Evolutionary conservation across 2,113 vertebrate species (phyloP), one percentile per base, ranked within the genome.

Genomic region (Otolemur garnettii): DNA sequence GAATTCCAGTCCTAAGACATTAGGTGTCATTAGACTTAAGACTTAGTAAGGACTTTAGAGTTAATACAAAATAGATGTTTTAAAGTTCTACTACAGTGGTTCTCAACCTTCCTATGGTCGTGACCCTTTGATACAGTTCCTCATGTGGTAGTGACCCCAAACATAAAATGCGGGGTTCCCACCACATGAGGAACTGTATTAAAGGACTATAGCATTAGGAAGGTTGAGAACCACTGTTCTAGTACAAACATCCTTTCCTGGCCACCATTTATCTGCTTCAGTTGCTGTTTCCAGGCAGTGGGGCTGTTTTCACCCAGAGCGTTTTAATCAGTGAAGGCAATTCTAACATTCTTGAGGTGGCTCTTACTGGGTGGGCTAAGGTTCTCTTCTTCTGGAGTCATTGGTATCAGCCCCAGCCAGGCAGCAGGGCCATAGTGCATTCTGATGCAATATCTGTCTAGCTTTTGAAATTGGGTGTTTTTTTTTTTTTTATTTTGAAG

Each of bases 401-500:
- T 1, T 17, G 57, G 21, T 66, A n/a, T 71, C 24, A 45, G 53
- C 4, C 13, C 7, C 33, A 62, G 19, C 21, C 38, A 26, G 38
- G 13, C 45, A 72, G 60, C 13, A 77, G 30, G 59, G 12, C 38
- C 64, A 72, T 10, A 3, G 4, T 91, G 13, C 17, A 57, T 19
- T 81, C 66, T 38, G 69, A n/a, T 28, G 75, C 7, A 57, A 88
- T 62, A 66, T 59, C 22, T 57, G 35, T 80, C 5, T 42, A 74
- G 10, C 26, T 11, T 22, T 85, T 62, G 38, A 35, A 60, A 69
- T 13, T 38, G 14, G 84, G 74, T n/a, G n/a, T n/a, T n/a, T n/a
- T 80, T 50, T 86, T 19, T 66, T 9, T 68, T 84, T 78, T 74
- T 45, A 92, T 93, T 60, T 80, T 68, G 4, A 77, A 91, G 93